These are phyloP conservation scores for Eremophila alpestris DNA, from an alignment of 2,797 vertebrate genomes.

Conservation along the genomic window DNA sequence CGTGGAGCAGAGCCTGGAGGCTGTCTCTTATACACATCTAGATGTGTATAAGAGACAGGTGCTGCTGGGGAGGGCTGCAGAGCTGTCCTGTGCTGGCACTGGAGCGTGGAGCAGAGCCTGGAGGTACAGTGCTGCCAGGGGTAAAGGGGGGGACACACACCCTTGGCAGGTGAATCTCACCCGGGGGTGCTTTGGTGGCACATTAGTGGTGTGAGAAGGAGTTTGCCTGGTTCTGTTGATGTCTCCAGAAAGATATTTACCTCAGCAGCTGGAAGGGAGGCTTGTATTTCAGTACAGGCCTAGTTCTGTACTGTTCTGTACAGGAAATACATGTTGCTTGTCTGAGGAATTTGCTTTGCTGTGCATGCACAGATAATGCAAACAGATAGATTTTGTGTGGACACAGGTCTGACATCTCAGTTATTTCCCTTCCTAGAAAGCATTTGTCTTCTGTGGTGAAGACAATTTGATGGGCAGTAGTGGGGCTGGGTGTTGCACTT, in stretches of 20 bases:
- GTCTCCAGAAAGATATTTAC: neutral
- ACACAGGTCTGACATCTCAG: accelerated
- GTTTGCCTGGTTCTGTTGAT: neutral
- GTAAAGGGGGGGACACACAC: accelerated
- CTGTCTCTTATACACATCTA: too few relatives aligned
- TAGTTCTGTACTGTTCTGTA: neutral
- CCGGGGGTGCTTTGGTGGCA: neutral
- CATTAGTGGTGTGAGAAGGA: accelerated
- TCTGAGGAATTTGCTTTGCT: accelerated
- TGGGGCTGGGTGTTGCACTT: neutral
- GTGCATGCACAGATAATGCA: accelerated
- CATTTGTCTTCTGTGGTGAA: neutral
- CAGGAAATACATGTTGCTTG: accelerated
- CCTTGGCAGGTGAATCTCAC: accelerated
- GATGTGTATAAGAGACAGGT: too few relatives aligned
- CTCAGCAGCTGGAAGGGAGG: neutral
- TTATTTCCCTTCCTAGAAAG: neutral
- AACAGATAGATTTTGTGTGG: neutral
- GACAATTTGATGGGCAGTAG: neutral
- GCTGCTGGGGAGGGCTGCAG: neutral
- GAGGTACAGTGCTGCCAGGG: neutral
- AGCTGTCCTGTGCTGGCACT: accelerated
- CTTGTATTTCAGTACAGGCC: neutral
- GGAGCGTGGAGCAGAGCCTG: accelerated
- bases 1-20: accelerated